Evolutionary conservation across 2,113 vertebrate genomes (phyloP), one percentile per base, ranked within the genome.

Genomic region (Aepyceros melampus): DNA sequence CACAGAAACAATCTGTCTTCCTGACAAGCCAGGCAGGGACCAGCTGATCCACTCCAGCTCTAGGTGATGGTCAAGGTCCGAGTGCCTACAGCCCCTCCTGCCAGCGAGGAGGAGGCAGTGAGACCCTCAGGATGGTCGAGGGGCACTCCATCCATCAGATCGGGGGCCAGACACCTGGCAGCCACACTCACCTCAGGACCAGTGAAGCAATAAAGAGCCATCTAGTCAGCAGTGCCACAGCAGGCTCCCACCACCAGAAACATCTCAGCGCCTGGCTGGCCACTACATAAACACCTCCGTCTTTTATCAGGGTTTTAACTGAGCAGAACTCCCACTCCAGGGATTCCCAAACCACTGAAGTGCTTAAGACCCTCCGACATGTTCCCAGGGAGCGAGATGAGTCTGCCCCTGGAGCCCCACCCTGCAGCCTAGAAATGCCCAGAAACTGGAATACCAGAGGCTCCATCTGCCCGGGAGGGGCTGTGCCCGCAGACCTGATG

Each of bases 1-100:
- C 76, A 84, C 3, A 88, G 45, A 47, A 76, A 60, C 56, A 85
- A 93, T 82, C 47, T 95, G 95, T 97, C 87, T 95, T 95, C 95
- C 90, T 96, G 87, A 93, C 51, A 94, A 92, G 62, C 55, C 8
- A 60, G 64, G 31, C 21, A 90, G 40, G 93, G 71, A 89, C 40
- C 89, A 19, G 83, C 40, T 94, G 45, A 91, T 23, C 31, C 60
- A 89, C 79, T 40, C 43, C 79, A 95, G 83, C 25, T 89, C 83
- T 87, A 87, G 45, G 82, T 19, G 88, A 79, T 47, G 45, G 43
- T 31, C n/a, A 96, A 96, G 81, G 45, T 91, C 84, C 60, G 56
- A 74, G 27, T 9, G 40, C n/a, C 83, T 36, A 76, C 4, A 83
- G 45, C 29, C 83, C 43, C 15, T 87, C 55, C 74, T 84, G 62